Evolutionary conservation across 2,797 vertebrate species (phyloP).

Genomic region (Crax fasciolata): DNA sequence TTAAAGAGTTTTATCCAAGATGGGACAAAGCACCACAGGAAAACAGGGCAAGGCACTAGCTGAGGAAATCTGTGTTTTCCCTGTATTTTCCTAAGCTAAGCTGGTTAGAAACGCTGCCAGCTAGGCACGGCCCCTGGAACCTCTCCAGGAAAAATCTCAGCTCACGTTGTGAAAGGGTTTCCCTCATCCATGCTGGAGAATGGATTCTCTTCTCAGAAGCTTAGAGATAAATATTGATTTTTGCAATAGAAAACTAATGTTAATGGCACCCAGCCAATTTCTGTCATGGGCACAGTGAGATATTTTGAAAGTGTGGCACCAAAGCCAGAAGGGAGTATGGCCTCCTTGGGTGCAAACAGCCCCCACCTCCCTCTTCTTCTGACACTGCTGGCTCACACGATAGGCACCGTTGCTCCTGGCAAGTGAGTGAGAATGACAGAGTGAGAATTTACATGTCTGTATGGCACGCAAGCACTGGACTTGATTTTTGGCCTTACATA

Average conservation of each 20-base stretch:
- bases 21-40: background rate
- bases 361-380: background rate
- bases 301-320: background rate
- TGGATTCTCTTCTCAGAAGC: conserved; percentile 15
- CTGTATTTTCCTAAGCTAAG: conserved; percentile 9
- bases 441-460: background rate
- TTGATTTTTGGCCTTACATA: background rate
- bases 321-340: background rate
- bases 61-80: background rate
- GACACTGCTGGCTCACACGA: background rate
- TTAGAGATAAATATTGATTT: conserved; percentile 19
- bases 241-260: background rate
- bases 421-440: background rate
- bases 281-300: background rate
- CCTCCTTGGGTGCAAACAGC: background rate
- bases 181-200: conserved; percentile 5
- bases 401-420: background rate
- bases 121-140: conserved; percentile 20
- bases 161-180: conserved; percentile 22
- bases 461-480: background rate
- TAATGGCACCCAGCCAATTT: background rate
- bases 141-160: conserved; percentile 29
- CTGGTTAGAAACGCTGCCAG: conserved; percentile 38
- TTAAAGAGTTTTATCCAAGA: background rate
- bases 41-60: background rate